Conservation (phyloP, 2,888 invertebrate species). For the Eumacrocentrus americanus region DNA sequence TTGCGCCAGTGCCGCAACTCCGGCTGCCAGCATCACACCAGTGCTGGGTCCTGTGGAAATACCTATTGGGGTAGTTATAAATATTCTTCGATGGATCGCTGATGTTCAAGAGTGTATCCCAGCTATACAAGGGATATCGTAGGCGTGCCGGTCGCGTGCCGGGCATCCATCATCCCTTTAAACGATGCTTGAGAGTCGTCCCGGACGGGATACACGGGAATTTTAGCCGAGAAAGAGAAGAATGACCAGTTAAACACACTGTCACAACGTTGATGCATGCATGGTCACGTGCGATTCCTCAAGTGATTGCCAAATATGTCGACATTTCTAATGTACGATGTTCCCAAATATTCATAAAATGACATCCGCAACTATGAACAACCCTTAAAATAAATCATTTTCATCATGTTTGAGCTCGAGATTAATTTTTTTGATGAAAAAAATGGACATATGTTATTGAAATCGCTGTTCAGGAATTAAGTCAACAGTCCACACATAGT, state of each 20-base stretch:
- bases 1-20: too few relatives aligned
- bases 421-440: too few relatives aligned
- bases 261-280: conserved; percentile 13
- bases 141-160: conserved; percentile 59
- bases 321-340: not conserved
- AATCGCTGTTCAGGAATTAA: too few relatives aligned
- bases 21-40: too few relatives aligned
- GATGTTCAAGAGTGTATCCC: conserved; percentile 1
- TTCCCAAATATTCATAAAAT: too few relatives aligned
- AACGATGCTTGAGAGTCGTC: conserved; percentile 43
- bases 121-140: conserved; percentile 31
- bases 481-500: too few relatives aligned
- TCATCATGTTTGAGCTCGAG: too few relatives aligned
- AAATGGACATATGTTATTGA: too few relatives aligned
- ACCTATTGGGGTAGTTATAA: too few relatives aligned
- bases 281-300: conserved; percentile 11
- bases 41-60: too few relatives aligned
- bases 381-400: too few relatives aligned
- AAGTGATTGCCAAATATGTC: not conserved
- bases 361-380: too few relatives aligned
- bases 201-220: conserved; percentile 9
- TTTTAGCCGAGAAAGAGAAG: conserved; percentile 14
- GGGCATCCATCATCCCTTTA: conserved; percentile 59
- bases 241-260: conserved; percentile 16
- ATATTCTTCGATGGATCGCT: not conserved